Evolutionary conservation across 2,113 vertebrate genomes (phyloP), one percentile per base, ranked within the genome.

Genomic region (Hippocampus barbouri): DNA sequence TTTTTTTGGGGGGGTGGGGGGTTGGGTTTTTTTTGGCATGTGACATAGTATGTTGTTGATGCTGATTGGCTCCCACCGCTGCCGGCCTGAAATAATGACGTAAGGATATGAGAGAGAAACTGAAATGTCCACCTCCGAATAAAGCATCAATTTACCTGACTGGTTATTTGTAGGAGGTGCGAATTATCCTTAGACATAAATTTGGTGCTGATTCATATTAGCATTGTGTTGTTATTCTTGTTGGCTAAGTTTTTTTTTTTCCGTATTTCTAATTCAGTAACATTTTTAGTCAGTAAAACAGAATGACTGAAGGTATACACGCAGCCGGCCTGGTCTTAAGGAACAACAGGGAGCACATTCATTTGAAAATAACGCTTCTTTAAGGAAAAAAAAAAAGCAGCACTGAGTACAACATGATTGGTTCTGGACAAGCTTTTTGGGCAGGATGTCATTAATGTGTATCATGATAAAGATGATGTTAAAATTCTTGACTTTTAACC

Each of bases 401-500:
- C n/a, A n/a, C n/a, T 47, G 45, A 12, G 11, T 47, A 47, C 45
- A 47, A 47, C 45, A 51, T 51, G 15, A 51, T 18, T 51, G 47
- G 14, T 51, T 51, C 47, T 51, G 47, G 5, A 51, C 15, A 51
- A 51, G 47, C 5, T 51, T 4, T 51, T 20, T 18, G 15, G 15
- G 4, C 47, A 51, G 47, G 16, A 47, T 16, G 45, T 47, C 45
- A 15, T 12, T 16, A 16, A 47, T 47, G 12, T 47, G 15, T 15
- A 9, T 15, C 12, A 47, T 47, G 57, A 9, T 64, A 11, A 25
- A 40, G 8, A 25, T 5, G 12, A 38, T 40, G 34, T 18, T 66
- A 16, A 38, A 23, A 69, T 62, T 43, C 1, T 18, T 82, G 91
- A 87, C 87, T 89, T 91, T 89, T 92, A 84, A 61, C 6, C 4